These are phyloP conservation scores for Aegithalos caudatus DNA, from an alignment of 2,113 vertebrate species.

Conservation along the genomic window DNA sequence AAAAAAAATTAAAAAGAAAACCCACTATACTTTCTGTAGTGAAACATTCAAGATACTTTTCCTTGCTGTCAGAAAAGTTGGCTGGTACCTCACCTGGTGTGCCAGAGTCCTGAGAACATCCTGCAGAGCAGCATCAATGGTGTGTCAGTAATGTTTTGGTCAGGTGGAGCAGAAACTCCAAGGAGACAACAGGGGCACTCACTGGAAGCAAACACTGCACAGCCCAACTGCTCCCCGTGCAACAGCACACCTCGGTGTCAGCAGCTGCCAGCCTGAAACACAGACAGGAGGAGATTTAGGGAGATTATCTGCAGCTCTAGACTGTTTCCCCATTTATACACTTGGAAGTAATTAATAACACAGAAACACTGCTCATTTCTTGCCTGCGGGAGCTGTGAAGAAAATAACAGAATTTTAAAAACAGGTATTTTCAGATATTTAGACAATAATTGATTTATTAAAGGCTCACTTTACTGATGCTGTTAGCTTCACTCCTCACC, in stretches of 20 bases:
- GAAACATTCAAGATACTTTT: not conserved
- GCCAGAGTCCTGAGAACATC: not conserved
- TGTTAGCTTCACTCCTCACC: not conserved
- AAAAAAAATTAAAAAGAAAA: not conserved
- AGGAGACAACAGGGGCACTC: not conserved
- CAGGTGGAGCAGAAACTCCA: not conserved
- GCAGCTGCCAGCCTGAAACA: not conserved
- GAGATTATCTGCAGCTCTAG: not conserved
- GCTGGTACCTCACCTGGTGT: not conserved
- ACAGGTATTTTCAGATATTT: not conserved
- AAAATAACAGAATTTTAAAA: not conserved
- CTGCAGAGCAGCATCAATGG: not conserved
- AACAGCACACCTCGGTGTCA: accelerated
- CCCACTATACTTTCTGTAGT: not conserved
- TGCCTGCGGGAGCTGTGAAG: not conserved
- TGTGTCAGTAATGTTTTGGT: accelerated
- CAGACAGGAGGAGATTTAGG: not conserved
- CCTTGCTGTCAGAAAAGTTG: not conserved
- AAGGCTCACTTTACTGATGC: not conserved
- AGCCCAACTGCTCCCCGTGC: accelerated
- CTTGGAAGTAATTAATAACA: not conserved
- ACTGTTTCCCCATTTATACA: not conserved
- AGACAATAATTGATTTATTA: not conserved
- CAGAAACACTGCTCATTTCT: not conserved
- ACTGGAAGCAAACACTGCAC: not conserved